Evolutionary conservation across 1,140 invertebrate species (phyloP), one percentile per base, ranked within the genome.

Genomic region (Zaprionus camerounensis): DNA sequence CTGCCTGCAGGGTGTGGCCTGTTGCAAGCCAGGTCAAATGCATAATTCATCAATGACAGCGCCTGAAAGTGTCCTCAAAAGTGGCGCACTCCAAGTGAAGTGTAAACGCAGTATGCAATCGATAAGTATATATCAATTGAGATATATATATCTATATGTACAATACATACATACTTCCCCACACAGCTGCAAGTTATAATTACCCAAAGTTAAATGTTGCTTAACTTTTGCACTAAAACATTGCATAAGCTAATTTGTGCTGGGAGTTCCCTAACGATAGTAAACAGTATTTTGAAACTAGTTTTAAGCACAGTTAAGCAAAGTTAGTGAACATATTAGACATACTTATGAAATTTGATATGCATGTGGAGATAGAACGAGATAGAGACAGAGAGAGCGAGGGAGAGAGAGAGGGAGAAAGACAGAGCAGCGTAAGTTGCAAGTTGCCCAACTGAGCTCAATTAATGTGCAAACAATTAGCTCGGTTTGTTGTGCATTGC

Each of bases 1-100:
- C 11, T 13, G 22, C 20, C 46, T 24, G 46, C n/a, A 17, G 41
- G 34, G 38, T 68, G 55, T 57, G 65, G 55, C 17, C 55, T 36
- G 15, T n/a, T 46, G 11, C 17, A 11, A 26, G 6, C 20, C 59
- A 44, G 49, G 15, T 58, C 41, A 28, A 55, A 71, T 71, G 53
- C 28, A 75, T 75, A 75, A 71, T 75, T 71, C 59, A 75, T 75
- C 72, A 71, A 51, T 71, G 72, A 38, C 67, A 64, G 17, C 31
- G 22, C 6, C 13, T 55, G 17, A 63, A 55, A 57, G 51, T 53
- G 20, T 31, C 46, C 26, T 62, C 12, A 51, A 51, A 13, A 5
- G 22, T 11, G 3, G 20, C 46, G 46, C 7, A 49, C 17, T 49
- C 6, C 7, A 17, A 49, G 46, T 20, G 46, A 49, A 49, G 20